phyloP scores from a whole-genome alignment of 2,113 vertebrate species.

The Hiodon alosoides region DNA sequence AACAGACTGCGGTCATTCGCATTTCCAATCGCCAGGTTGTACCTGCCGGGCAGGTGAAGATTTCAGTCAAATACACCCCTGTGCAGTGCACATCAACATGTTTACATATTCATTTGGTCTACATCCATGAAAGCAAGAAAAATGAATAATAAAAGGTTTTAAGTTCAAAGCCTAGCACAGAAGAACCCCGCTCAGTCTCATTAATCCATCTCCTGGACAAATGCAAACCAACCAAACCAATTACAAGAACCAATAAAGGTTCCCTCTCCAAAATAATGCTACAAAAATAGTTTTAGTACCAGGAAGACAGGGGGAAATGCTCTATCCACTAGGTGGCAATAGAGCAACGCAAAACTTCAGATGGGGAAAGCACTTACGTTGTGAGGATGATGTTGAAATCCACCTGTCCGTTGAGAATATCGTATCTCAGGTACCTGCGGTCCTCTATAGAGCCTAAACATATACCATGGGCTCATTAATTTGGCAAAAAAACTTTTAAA shows the following conservation, averaged over 20 bases:
- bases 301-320: not conserved
- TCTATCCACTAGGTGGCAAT: not conserved
- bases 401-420: conserved; percentile 70
- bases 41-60: conserved; percentile 56
- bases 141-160: too few species aligned
- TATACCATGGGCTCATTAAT: not conserved
- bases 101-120: too few species aligned
- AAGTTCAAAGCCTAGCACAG: too few species aligned
- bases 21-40: conserved; percentile 83
- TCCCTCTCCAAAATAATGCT: not conserved
- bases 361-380: conserved; percentile 75
- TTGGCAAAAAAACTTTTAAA: not conserved
- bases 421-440: conserved; percentile 74
- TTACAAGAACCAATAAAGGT: too few species aligned
- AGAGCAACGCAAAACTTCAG: too few species aligned
- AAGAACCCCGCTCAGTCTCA: too few species aligned
- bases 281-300: not conserved
- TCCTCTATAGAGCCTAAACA: conserved; percentile 81
- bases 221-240: not conserved
- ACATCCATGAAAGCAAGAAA: too few species aligned
- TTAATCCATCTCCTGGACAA: too few species aligned
- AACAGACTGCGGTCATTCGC: conserved; percentile 83
- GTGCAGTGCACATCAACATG: not conserved
- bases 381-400: conserved; percentile 88
- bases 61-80: not conserved